Evolutionary conservation across 2,888 invertebrate species (phyloP).

Genomic region (Andrena minutula): DNA sequence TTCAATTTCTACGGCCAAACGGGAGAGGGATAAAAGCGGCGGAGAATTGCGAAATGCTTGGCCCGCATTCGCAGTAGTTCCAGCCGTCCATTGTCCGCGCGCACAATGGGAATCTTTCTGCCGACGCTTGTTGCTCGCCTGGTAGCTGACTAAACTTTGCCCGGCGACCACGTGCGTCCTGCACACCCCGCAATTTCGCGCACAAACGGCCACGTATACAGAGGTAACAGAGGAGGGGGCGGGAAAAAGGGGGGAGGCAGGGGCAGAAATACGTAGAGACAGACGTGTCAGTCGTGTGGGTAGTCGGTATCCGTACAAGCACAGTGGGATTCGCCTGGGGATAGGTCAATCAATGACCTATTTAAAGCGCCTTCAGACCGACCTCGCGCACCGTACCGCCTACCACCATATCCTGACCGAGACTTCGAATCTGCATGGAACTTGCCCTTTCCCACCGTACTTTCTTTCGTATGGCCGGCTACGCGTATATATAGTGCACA

Average conservation of each 20-base stretch:
- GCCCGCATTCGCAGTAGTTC: conserved; percentile 67
- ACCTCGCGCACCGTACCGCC: conserved; percentile 57
- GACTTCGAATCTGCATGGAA: neutral
- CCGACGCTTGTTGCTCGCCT: conserved; percentile 74
- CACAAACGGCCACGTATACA: conserved; percentile 57
- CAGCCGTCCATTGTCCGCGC: conserved; percentile 73
- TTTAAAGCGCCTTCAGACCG: conserved; percentile 73
- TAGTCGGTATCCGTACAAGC: conserved; percentile 57
- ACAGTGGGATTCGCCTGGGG: conserved; percentile 68
- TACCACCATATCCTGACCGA: conserved; percentile 27
- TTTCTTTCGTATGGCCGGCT: neutral
- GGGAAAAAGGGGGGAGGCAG: neutral
- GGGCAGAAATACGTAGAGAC: conserved; percentile 44
- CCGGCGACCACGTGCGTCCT: conserved; percentile 67
- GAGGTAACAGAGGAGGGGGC: neutral
- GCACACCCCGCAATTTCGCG: conserved; percentile 65
- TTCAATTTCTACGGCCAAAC: conserved; percentile 58
- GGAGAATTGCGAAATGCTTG: conserved; percentile 69
- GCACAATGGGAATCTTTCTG: conserved; percentile 75
- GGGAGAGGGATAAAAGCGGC: conserved; percentile 56
- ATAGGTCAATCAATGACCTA: conserved; percentile 82
- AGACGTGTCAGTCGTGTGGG: conserved; percentile 46
- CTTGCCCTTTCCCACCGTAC: too few relatives aligned
- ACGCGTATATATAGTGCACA: neutral
- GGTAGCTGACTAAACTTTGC: conserved; percentile 71